Percentiles rank a stretch among this genome's conserved stretches.
Evolutionary conservation across 2,888 invertebrate genomes (phyloP).

Genomic region (Dynastes hyllus): DNA sequence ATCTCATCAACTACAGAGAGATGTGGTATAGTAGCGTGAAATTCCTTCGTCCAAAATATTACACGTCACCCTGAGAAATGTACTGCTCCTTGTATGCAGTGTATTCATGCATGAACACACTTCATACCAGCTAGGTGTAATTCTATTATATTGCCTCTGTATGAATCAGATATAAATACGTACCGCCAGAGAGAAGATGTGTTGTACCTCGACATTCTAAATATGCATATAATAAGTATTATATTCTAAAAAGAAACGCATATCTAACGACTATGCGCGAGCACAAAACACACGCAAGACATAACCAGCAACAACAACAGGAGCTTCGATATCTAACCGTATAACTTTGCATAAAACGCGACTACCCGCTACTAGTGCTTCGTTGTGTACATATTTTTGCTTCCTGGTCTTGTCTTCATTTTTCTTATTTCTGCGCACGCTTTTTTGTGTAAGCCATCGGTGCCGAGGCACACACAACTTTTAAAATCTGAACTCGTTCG

Average conservation of each 20-base stretch:
- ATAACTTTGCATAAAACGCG: conserved; percentile 37
- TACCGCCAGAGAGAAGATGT: conserved; percentile 21
- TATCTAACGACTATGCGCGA: conserved; percentile 31
- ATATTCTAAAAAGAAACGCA: conserved; percentile 38
- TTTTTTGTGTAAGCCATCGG: conserved; percentile 6
- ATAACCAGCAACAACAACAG: background rate
- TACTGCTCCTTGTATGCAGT: background rate
- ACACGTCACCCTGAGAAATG: background rate
- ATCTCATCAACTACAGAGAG: too few species aligned
- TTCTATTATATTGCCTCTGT: conserved; percentile 38
- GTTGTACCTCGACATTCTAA: conserved; percentile 17
- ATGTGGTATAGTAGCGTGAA: too few species aligned
- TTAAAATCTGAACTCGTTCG: conserved; percentile 53
- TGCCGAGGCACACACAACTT: background rate
- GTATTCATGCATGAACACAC: conserved; percentile 28
- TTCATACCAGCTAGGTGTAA: conserved; percentile 43
- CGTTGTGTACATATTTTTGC: conserved; percentile 34
- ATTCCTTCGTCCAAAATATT: background rate
- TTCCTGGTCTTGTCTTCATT: conserved; percentile 38
- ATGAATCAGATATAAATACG: conserved; percentile 31
- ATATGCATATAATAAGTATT: conserved; percentile 47
- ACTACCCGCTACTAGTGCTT: conserved; percentile 13
- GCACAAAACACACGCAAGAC: conserved; percentile 33
- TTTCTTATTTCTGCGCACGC: conserved; percentile 34
- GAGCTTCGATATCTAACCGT: conserved; percentile 12